Evolutionary conservation across 30 jellyfish, hydroid and myxozoan species (phyloP), one percentile per base, ranked within the genome.

Genomic region (Phacellophora camtschatica): DNA sequence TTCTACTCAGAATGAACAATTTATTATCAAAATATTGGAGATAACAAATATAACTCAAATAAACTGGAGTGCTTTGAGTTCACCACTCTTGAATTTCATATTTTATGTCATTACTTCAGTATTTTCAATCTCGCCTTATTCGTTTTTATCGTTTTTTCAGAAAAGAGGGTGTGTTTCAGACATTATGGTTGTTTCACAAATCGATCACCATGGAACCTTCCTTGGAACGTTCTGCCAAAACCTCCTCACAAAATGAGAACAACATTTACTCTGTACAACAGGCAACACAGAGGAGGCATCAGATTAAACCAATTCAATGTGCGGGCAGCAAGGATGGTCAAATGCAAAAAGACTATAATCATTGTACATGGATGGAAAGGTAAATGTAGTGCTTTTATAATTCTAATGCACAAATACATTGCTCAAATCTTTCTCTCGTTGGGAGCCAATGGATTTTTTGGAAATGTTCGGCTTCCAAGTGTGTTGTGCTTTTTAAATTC

Each of bases 311-410:
- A 34, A 12, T 27, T 30, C 9, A 12, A 80, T 2, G 55, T 88
- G 18, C 34, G 59, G 15, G 34, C 55, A 13, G 29, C 82, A 8
- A 42, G 70, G 32, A 74, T 77, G 66, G 64, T 55, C 25, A 54
- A 69, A 3, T 18, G 32, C 4, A 61, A 37, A 49, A 63, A 42
- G 35, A 89, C 97, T 1, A 83, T 89, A 11, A 16, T 89, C 53
- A 32, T 89, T 0, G 66, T 81, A 11, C 97, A 89, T 74, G 97
- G 97, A 5, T 89, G 87, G 75, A 73, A 70, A 20, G 95, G 97
- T 81, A n/a, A n/a, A n/a, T n/a, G n/a, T n/a, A n/a, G n/a, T n/a
- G n/a, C n/a, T n/a, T n/a, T n/a, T n/a, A n/a, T n/a, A n/a, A n/a
- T n/a, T n/a, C n/a, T n/a, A n/a, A n/a, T n/a, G n/a, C n/a, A n/a